phyloP scores from a whole-genome alignment of 1,140 invertebrate species.

The Melipona quadrifasciata region DNA sequence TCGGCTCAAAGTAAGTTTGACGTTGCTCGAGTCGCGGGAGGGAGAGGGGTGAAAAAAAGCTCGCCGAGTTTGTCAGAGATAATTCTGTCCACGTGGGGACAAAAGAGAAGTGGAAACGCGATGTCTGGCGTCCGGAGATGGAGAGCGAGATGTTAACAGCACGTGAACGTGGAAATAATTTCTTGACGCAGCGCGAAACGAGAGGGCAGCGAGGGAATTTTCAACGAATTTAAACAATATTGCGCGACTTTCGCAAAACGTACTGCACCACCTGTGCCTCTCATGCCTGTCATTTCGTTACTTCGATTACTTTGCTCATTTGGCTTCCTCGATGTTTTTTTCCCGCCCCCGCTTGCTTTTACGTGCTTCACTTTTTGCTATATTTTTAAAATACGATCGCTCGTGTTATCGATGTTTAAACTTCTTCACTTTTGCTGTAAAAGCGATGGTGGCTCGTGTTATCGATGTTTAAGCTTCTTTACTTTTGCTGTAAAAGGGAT shows the following conservation, averaged over 20 bases:
- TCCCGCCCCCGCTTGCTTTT: not conserved
- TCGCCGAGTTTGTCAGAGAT: not conserved
- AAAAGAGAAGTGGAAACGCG: conserved; percentile 1
- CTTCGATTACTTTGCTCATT: not conserved
- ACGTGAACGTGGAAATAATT: not conserved
- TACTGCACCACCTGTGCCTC: not conserved
- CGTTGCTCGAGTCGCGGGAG: not conserved
- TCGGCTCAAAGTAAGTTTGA: not conserved
- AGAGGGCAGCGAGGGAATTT: not conserved
- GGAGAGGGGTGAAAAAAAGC: not conserved
- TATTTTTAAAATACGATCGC: no score
- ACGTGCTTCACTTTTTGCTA: not conserved
- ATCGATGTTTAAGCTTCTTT: no score
- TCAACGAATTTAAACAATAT: not conserved
- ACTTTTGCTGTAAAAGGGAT: no score
- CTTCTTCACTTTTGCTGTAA: no score
- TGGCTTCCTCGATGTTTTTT: no score
- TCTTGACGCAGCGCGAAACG: not conserved
- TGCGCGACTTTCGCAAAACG: not conserved
- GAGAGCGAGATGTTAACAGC: not conserved
- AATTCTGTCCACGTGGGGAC: not conserved
- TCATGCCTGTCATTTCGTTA: not conserved
- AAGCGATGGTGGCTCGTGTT: no score
- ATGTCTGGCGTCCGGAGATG: not conserved
- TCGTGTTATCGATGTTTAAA: no score